These are phyloP conservation scores for Meganola albula DNA, from an alignment of 2,888 invertebrate genomes.

Conservation along the genomic window DNA sequence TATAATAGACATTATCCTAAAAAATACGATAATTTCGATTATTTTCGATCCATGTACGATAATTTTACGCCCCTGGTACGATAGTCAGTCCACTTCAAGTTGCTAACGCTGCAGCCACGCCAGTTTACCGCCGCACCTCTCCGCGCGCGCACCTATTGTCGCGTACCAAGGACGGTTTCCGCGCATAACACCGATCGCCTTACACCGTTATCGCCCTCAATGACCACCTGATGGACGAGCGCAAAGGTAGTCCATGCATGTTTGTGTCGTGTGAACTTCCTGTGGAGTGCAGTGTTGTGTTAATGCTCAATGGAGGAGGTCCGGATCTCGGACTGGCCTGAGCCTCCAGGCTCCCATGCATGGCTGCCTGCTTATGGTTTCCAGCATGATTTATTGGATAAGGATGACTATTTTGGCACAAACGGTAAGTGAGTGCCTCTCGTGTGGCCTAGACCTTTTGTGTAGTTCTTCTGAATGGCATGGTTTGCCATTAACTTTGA, in stretches of 20 bases:
- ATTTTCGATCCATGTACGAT: too few species aligned
- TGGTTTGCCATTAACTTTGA: constrained; percentile 34
- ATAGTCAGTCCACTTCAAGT: too few species aligned
- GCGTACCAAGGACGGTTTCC: constrained; percentile 22
- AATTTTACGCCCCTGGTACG: too few species aligned
- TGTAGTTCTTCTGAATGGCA: constrained; percentile 29
- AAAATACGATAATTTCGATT: too few species aligned
- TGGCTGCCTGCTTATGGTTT: constrained; percentile 89
- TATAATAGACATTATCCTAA: too few species aligned
- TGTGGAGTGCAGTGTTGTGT: constrained; percentile 73
- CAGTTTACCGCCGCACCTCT: constrained; percentile 64
- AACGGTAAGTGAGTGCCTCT: constrained; percentile 79
- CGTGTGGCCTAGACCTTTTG: constrained; percentile 30
- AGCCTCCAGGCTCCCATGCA: constrained; percentile 83
- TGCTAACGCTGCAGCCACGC: constrained; percentile 33
- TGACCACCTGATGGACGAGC: constrained; percentile 72
- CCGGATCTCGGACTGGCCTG: constrained; percentile 82
- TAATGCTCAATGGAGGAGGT: constrained; percentile 79
- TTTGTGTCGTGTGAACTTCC: constrained; percentile 60
- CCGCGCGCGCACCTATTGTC: constrained; percentile 58
- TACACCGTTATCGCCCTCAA: constrained; percentile 74
- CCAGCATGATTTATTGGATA: constrained; percentile 81
- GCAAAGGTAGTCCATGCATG: constrained; percentile 73
- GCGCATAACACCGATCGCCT: constrained; percentile 39
- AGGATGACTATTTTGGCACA: constrained; percentile 81